Evolutionary conservation across 2,113 vertebrate genomes (phyloP).

Genomic region (Pomatorhinus ruficollis): DNA sequence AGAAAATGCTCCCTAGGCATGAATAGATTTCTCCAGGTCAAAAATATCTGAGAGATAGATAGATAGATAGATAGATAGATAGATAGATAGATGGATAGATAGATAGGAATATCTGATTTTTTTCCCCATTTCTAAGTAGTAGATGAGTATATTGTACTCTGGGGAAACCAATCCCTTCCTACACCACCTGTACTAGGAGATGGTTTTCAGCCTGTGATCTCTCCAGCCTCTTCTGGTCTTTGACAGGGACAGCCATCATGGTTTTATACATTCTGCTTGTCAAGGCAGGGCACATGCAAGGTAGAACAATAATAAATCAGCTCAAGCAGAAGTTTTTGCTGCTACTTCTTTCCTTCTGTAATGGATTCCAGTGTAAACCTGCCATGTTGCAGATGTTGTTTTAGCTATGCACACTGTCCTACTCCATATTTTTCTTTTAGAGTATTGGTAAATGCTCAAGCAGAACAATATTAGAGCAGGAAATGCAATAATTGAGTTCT

Average conservation of each 20-base stretch:
- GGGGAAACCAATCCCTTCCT: background rate
- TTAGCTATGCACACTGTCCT: background rate
- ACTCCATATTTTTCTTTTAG: background rate
- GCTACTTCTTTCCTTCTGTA: background rate
- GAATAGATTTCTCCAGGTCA: background rate
- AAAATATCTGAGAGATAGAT: background rate
- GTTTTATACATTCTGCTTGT: background rate
- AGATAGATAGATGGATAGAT: background rate
- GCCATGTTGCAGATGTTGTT: background rate
- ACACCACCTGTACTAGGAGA: background rate
- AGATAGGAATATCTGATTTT: background rate
- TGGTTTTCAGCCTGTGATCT: fast-evolving
- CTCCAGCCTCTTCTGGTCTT: background rate
- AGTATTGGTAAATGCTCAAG: background rate
- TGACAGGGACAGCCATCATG: background rate
- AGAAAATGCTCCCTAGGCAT: background rate
- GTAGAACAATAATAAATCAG: background rate
- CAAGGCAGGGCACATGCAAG: background rate
- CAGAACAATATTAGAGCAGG: background rate
- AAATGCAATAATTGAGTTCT: background rate
- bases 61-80: background rate
- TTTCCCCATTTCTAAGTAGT: background rate
- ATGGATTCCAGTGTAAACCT: background rate
- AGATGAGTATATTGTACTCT: background rate
- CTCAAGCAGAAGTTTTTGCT: background rate